Base-by-base conservation (phyloP, 1,140 invertebrate genomes). In the Microplitis demolitor region DNA sequence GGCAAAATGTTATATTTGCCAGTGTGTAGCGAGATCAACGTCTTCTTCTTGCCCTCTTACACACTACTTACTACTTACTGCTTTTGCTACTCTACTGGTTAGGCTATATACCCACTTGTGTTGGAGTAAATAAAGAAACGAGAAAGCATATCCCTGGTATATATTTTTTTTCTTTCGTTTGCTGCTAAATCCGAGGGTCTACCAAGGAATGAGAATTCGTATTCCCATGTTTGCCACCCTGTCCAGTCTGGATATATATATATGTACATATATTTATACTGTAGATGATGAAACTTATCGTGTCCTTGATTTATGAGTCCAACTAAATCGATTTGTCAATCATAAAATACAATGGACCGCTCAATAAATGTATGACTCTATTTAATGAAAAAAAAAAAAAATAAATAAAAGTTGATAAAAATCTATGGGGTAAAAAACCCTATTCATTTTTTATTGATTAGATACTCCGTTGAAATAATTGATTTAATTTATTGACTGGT, bases 261-360 rank as follows among this genome's bases (percentile, higher is more conserved):
- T 24, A 24, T 24, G 24, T 24, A 24, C 24, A 45, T 50, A 31
- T 8, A 66, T 45, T 4, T 67, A 63, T 67, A 54, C 37, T 16
- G 56, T 62, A 62, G 71, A 73, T 69, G 56, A 39, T 63, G 58
- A 78, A 66, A 75, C 39, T 70, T 74, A 72, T 76, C 62, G 45
- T 13, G 2, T 67, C 60, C 70, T 72, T 66, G 62, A 56, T 72
- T 72, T 58, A 39, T 37, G 64, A 37, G 51, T 72, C 62, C 33
- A 14, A 16, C 24, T 63, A 13, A 54, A 31, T 13, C 24, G 24
- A 83, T 83, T 82, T 82, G 82, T 83, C 79, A 76, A 61, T 54
- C 31, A 31, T 76, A 73, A 68, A 72, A 75, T 74, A 75, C 39
- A 9, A 45, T 45, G 6, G 39, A 45, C 39, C 39, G 5, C 6